Evolutionary conservation across 2,797 vertebrate genomes (phyloP), one percentile per base, ranked within the genome.

Genomic region (Brachyalestes nurse): DNA sequence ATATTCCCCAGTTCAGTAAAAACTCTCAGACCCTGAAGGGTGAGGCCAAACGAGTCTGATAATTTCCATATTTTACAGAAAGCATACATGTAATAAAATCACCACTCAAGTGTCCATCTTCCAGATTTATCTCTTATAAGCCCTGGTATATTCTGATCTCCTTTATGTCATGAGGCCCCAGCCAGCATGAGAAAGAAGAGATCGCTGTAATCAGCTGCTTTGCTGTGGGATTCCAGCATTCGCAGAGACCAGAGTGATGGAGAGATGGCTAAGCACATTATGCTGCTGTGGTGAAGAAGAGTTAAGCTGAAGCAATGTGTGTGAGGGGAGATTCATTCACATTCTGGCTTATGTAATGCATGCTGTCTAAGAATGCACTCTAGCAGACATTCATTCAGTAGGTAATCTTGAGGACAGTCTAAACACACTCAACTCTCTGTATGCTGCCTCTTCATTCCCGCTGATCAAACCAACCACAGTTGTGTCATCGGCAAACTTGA

Each of bases 321-420:
- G 69, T 61, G 70, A 76, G 45, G 16, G 73, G 64, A 70, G 73
- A 14, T 47, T 76, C 65, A 40, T 76, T 81, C 67, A 23, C 42
- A 57, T 34, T 57, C n/a, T 62, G 66, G 47, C 23, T 73, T 58
- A 66, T 21, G 34, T 78, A 78, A 78, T 25, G 23, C n/a, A 40
- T n/a, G 4, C 75, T 40, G 75, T 77, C 75, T 53, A 77, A 38
- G 25, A 61, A n/a, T 57, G 51, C 17, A 51, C 55, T 51, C 21
- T 77, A 69, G 64, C 51, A 64, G 40, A 58, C 25, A 34, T 64
- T 64, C 34, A 9, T 77, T 57, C 51, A 69, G 34, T 40, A 42
- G n/a, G 66, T 57, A 21, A 16, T 55, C 51, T 77, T 51, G 9
- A 69, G 64, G 38, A 53, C 53, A 16, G 45, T 42, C n/a, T 77